phyloP scores from a whole-genome alignment of 2,113 vertebrate species.

The Brachypodius melanocephalos region DNA sequence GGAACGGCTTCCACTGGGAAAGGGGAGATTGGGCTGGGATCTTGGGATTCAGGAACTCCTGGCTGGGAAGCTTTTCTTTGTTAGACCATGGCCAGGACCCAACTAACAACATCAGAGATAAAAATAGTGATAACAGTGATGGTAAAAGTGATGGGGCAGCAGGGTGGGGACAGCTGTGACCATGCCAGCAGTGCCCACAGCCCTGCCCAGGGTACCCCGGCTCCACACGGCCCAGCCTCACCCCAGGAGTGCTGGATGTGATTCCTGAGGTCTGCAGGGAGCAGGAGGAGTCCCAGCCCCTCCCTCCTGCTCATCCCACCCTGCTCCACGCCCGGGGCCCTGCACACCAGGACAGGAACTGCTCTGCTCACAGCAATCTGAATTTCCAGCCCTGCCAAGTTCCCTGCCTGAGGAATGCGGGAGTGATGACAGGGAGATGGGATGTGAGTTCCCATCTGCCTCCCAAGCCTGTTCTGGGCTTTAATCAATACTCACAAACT shows the following conservation, averaged over 20 bases:
- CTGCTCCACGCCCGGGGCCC: neutral
- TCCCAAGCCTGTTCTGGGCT: neutral
- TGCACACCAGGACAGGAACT: accelerated
- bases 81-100: neutral
- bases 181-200: too few relatives aligned
- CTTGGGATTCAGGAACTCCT: neutral
- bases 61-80: neutral
- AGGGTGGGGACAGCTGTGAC: neutral
- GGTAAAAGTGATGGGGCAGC: neutral
- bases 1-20: neutral
- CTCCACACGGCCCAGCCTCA: neutral
- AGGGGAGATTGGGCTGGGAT: neutral
- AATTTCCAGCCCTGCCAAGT: neutral
- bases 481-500: neutral
- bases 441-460: constrained; percentile 16
- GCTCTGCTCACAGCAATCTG: neutral
- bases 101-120: neutral
- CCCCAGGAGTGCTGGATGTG: neutral
- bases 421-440: neutral
- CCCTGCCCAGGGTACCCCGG: too few relatives aligned
- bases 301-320: neutral
- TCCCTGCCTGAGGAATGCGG: neutral
- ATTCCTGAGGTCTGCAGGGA: accelerated
- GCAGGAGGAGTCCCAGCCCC: neutral
- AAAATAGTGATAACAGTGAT: neutral